phyloP scores from a whole-genome alignment of 2,888 invertebrate species.

The Laspeyria flexula region DNA sequence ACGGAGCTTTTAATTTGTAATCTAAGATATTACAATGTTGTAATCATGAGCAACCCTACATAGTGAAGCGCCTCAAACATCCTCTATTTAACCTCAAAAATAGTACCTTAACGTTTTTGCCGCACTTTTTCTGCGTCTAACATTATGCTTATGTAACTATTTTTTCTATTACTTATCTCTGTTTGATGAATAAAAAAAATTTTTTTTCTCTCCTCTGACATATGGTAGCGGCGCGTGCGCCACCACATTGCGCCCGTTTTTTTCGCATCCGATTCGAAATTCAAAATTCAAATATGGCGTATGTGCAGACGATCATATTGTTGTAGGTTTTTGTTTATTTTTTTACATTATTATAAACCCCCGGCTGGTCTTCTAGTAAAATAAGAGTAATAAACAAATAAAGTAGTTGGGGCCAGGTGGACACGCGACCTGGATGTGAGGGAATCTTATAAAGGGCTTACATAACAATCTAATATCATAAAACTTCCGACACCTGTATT shows the following conservation, averaged over 20 bases:
- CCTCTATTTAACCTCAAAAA: slow-evolving; percentile 78
- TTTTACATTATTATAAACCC: slow-evolving; percentile 61
- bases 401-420: slow-evolving; percentile 48
- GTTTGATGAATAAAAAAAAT: slow-evolving; percentile 77
- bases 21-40: not conserved
- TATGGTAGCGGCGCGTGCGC: slow-evolving; percentile 80
- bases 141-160: slow-evolving; percentile 84
- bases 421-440: slow-evolving; percentile 27
- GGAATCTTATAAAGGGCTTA: slow-evolving; percentile 7
- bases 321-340: slow-evolving; percentile 61
- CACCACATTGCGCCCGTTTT: slow-evolving; percentile 81
- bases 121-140: slow-evolving; percentile 76
- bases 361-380: slow-evolving; percentile 55
- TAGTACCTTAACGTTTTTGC: slow-evolving; percentile 68
- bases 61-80: slow-evolving; percentile 59
- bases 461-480: not conserved
- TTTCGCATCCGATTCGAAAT: slow-evolving; percentile 84
- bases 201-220: slow-evolving; percentile 67
- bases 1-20: not conserved
- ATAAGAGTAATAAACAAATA: slow-evolving; percentile 60
- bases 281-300: slow-evolving; percentile 75
- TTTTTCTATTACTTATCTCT: slow-evolving; percentile 79
- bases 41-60: slow-evolving; percentile 27
- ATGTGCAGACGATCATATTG: slow-evolving; percentile 70
- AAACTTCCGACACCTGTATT: not conserved